Evolutionary conservation across 2,113 vertebrate genomes (phyloP), one percentile per base, ranked within the genome.

Genomic region (Varanus salvator): DNA sequence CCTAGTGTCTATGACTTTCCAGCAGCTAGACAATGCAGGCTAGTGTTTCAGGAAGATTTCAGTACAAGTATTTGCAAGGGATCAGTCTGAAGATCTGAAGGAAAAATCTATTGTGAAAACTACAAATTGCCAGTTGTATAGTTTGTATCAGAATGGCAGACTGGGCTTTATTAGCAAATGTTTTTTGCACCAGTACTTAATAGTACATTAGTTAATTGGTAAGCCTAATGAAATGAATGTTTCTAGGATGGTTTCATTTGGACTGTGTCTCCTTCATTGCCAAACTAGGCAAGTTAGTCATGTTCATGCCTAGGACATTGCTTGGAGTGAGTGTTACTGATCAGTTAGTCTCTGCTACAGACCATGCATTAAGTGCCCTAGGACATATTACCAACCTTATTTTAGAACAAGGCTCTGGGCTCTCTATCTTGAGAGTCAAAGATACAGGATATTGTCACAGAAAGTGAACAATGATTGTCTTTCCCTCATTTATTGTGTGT

Each of bases 211-310:
- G 64, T 75, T 60, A 66, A 71, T 19, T 34, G 29, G 80, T 76
- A 83, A 75, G 3, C 80, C 23, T 31, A 52, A 64, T 8, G 38
- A 54, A 29, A 31, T 66, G 34, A 69, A 78, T 68, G 54, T n/a
- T 78, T 92, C 25, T 88, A 66, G 27, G 12, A 0, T 0, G 52
- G n/a, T n/a, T 15, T 91, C 87, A 86, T 1, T 93, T 85, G 15
- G 50, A 57, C 12, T 44, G 1, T 68, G 34, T 0, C 25, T 80
- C 6, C 1, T 80, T 88, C 87, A 78, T 44, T 77, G 31, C 54
- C 78, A 75, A 54, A 54, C 52, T 85, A 0, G 6, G 91, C 0
- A 82, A 4, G 91, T 92, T 80, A 29, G 76, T 85, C 87, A n/a
- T 90, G 25, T 80, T 14, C 19, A 4, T 3, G 60, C 66, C 7